phyloP scores from a whole-genome alignment of 2,888 invertebrate genomes.

The Ormyrus nitidulus region DNA sequence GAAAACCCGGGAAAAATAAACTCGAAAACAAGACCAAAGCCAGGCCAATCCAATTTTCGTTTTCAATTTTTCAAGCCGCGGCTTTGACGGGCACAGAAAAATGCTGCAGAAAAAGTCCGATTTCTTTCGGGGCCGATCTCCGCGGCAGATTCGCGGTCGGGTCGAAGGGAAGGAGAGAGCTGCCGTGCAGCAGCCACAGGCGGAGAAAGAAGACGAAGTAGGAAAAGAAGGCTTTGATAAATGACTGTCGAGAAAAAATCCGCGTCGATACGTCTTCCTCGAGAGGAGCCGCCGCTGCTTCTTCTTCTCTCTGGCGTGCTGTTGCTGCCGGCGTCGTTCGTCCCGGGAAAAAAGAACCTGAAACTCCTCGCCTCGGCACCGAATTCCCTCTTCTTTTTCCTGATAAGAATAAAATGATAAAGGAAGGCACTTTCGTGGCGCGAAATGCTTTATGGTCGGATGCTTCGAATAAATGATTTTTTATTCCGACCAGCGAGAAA shows the following conservation, averaged over 20 bases:
- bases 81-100: constrained; percentile 17
- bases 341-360: constrained; percentile 35
- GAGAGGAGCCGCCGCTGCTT: constrained; percentile 62
- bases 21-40: background rate
- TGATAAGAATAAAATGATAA: constrained; percentile 57
- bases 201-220: constrained; percentile 59
- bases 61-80: constrained; percentile 46
- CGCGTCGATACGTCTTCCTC: constrained; percentile 73
- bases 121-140: constrained; percentile 36
- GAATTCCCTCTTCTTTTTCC: constrained; percentile 58
- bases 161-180: background rate
- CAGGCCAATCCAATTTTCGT: constrained; percentile 22
- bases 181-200: constrained; percentile 47
- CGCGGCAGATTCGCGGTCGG: constrained; percentile 40
- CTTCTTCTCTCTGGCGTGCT: constrained; percentile 54
- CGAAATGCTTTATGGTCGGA: constrained; percentile 43
- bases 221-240: constrained; percentile 70
- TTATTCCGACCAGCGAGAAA: background rate
- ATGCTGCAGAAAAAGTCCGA: constrained; percentile 37
- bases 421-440: constrained; percentile 45
- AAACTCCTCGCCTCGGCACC: constrained; percentile 55
- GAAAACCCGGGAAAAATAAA: too few species aligned
- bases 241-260: constrained; percentile 72
- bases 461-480: constrained; percentile 46
- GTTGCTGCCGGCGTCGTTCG: background rate